phyloP scores from a whole-genome alignment of 2,888 invertebrate genomes.

The Pheosia gnoma region DNA sequence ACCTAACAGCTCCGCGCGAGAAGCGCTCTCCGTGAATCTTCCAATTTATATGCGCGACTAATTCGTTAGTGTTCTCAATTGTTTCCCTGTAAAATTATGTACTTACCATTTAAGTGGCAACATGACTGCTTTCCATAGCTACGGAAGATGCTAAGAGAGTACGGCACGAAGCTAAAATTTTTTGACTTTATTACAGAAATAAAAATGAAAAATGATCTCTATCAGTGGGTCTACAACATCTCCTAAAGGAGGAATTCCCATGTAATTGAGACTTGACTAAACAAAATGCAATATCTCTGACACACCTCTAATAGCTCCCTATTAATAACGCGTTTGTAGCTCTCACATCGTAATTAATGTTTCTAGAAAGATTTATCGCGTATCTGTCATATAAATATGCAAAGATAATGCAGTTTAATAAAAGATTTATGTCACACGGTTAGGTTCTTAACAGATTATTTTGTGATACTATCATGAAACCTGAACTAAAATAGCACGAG shows the following conservation, averaged over 20 bases:
- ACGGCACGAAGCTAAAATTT: no score
- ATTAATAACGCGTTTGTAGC: conserved; percentile 3
- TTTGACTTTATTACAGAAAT: no score
- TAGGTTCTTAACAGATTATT: conserved; percentile 30
- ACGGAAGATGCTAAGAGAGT: no score
- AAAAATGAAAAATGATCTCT: no score
- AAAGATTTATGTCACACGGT: conserved; percentile 11
- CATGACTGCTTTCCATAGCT: no score
- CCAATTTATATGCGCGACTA: no score
- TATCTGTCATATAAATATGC: neutral
- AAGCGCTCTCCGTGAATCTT: no score
- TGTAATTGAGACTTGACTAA: neutral
- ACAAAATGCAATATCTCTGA: conserved; percentile 5
- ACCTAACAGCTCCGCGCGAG: no score
- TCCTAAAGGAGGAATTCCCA: neutral
- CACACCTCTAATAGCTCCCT: conserved; percentile 21
- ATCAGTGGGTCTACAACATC: no score
- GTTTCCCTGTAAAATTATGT: no score
- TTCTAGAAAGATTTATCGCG: conserved; percentile 1
- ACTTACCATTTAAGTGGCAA: no score
- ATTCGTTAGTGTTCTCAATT: no score
- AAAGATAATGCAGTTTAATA: conserved; percentile 9
- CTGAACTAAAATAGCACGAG: conserved; percentile 62
- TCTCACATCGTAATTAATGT: neutral
- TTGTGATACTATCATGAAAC: conserved; percentile 55